phyloP scores from a whole-genome alignment of 2,888 invertebrate genomes.

The Orchestes rusci region DNA sequence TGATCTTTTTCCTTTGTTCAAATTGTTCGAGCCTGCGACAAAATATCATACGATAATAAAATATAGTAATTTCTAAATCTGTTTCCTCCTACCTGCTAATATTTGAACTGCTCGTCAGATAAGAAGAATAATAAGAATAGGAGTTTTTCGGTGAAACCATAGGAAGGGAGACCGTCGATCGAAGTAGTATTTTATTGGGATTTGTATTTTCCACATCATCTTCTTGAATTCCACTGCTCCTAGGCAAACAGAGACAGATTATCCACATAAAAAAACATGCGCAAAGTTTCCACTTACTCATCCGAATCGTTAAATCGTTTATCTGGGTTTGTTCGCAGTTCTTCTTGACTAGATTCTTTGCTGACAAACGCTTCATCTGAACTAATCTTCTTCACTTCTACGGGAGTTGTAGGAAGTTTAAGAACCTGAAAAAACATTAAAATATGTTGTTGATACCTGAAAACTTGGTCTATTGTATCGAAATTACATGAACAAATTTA shows the following conservation, averaged over 20 bases:
- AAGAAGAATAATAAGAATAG: conserved; percentile 27
- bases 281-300: conserved; percentile 37
- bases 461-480: too few species aligned
- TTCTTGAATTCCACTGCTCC: conserved; percentile 52
- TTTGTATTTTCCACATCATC: conserved; percentile 46
- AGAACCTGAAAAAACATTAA: conserved; percentile 28
- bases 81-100: conserved; percentile 18
- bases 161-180: conserved; percentile 46
- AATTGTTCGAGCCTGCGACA: conserved; percentile 39
- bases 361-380: conserved; percentile 47
- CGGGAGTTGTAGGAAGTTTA: conserved; percentile 42
- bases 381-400: conserved; percentile 27
- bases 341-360: conserved; percentile 52
- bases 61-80: not conserved
- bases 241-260: conserved; percentile 30
- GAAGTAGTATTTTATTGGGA: conserved; percentile 35
- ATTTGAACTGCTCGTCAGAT: conserved; percentile 24
- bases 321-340: conserved; percentile 34
- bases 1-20: conserved; percentile 34
- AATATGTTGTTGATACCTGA: too few species aligned
- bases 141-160: conserved; percentile 37
- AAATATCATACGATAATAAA: conserved; percentile 7
- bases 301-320: conserved; percentile 37
- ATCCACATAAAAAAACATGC: not conserved
- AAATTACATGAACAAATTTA: too few species aligned